Evolutionary conservation across 2,888 invertebrate genomes (phyloP), one percentile per base, ranked within the genome.

Genomic region (Amblyjoppa proteus): DNA sequence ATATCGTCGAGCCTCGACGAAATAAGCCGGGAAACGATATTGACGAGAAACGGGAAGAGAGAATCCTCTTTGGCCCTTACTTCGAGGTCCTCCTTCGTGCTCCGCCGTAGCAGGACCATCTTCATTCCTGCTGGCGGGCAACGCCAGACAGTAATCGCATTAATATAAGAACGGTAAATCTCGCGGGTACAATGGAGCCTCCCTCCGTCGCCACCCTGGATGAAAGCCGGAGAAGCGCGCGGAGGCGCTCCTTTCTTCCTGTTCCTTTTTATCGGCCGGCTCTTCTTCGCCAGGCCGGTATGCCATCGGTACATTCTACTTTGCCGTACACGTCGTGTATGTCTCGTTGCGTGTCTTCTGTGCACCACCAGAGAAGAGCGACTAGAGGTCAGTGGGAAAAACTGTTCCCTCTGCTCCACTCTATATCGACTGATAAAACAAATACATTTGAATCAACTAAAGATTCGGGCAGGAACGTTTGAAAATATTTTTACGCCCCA

Each of bases 91-190:
- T 78, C 79, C 81, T 51, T 1, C 58, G 64, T 71, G 83, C 80
- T 84, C 88, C 87, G 83, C 85, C 83, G 66, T 70, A 71, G 51
- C 25, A 53, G 64, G 69, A 69, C 77, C 69, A 78, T 75, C 64
- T 69, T 84, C 41, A 13, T 45, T 73, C 69, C 83, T 86, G 85
- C 83, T 81, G 86, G 87, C 83, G 84, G 66, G 84, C 81, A 83
- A 87, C 81, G 88, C 82, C 64, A 75, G 86, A 87, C 84, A 88
- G 90, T 91, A 92, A 92, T 93, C 92, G 92, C 90, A 92, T 92
- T 92, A 93, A 91, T 91, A 91, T 91, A 91, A 92, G 90, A 90
- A 90, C 89, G 89, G 90, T 92, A 91, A 92, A 92, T 92, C 91
- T 91, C 87, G 86, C 86, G 89, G 87, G 88, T 88, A 91, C 91